Base-by-base conservation (phyloP, 1,140 invertebrate genomes). In the Saccostrea glomerata region DNA sequence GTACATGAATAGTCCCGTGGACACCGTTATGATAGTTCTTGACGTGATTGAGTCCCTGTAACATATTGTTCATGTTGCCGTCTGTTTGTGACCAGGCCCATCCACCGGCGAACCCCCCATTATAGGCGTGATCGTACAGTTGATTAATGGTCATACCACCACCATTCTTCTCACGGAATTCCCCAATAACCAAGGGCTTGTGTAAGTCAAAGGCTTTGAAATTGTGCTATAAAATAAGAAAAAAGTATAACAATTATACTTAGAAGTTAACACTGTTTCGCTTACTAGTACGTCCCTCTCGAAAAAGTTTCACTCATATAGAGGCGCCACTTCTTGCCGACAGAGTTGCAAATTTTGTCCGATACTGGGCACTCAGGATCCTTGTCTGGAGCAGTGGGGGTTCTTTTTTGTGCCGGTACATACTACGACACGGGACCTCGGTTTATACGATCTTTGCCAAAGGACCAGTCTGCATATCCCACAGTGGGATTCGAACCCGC, bases 161-260 rank as follows among this genome's bases (percentile, higher is more conserved):
- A 13, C 93, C 92, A 66, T 93, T 93, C 55, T 90, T 89, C 7
- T 93, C 86, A 2, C 91, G 88, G 86, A 94, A 95, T 89, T 95
- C 95, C 17, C 94, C 95, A 36, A 95, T 94, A 7, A 95, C 91
- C n/a, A 95, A 85, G 0, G 95, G 95, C 86, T 95, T 95, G 87
- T 93, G 89, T 1, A 95, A 90, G 15, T 89, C 88, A 87, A 93
- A 95, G 20, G 91, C 92, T n/a, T 55, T 60, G n/a, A 90, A 90
- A 11, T 86, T 70, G n/a, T 94, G 92, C 94, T 95, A 90, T 15
- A 88, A 47, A 47, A 3, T 47, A 47, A 77, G 17, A 77, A 25
- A 15, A 86, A n/a, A 9, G 5, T 86, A n/a, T 82, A 5, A 47
- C 47, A 47, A 47, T 47, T 6, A 47, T 47, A 47, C 9, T 47